A percentile compares a stretch with the other conserved stretches of the same genome.
These are phyloP conservation scores for Malachius bipustulatus DNA, from an alignment of 2,888 invertebrate species.

Conservation along the genomic window DNA sequence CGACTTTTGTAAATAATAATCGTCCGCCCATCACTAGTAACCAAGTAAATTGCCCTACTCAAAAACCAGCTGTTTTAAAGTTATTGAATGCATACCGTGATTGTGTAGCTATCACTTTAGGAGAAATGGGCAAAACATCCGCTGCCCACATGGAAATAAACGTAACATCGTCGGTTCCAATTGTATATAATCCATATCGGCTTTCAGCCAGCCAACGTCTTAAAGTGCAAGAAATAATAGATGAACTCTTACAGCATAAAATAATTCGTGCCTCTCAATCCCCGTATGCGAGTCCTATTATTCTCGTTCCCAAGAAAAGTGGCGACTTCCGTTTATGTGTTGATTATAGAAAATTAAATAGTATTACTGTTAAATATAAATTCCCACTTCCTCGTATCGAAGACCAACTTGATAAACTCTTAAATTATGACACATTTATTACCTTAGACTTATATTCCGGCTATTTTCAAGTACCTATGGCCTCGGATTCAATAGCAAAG, in stretches of 20 bases:
- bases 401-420: not conserved
- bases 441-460: slow-evolving; percentile 9
- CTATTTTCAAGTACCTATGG: slow-evolving; percentile 12
- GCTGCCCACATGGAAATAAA: not conserved
- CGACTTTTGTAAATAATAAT: too few relatives aligned
- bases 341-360: slow-evolving; percentile 4
- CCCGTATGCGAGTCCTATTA: slow-evolving; percentile 4
- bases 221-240: not conserved
- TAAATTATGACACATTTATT: slow-evolving; percentile 3
- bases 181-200: not conserved
- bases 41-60: not conserved
- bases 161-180: not conserved
- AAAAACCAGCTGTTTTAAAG: not conserved
- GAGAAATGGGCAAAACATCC: not conserved
- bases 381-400: slow-evolving; percentile 4
- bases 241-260: not conserved
- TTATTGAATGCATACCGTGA: slow-evolving; percentile 1
- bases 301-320: slow-evolving; percentile 1
- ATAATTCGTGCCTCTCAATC: not conserved
- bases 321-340: not conserved
- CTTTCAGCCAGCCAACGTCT: not conserved
- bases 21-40: slow-evolving; percentile 1
- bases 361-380: slow-evolving; percentile 3
- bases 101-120: not conserved
- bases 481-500: not conserved